Base-by-base conservation (phyloP, 92 coral and sea anemone species). In the Porites cylindrica region DNA sequence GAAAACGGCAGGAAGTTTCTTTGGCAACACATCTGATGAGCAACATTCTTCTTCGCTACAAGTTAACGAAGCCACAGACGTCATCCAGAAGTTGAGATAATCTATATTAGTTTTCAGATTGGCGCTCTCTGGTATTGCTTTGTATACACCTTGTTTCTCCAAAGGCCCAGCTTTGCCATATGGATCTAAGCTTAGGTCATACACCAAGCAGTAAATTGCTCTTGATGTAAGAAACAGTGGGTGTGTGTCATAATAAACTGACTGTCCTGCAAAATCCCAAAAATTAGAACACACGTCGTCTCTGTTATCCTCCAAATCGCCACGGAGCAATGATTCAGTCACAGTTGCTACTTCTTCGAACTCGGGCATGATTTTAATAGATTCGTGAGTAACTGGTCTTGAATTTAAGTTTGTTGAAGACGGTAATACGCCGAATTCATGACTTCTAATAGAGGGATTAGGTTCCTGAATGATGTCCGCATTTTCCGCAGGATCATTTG, bases 181-280 rank as follows among this genome's bases (percentile, higher is more conserved):
- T 84, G 68, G 63, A 80, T 72, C 29, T 91, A 91, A 4, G 78
- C 77, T 18, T 80, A 76, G 78, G 83, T 91, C 3, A 53, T 53
- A 53, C 59, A 53, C 59, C 59, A 91, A 91, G 52, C 92, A 91
- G 32, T 88, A 84, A 63, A 88, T 91, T 81, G 82, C 72, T 21
- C 72, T 12, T 67, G 72, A 38, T 20, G 72, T 67, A 0, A 67
- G 38, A 24, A 67, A 67, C 13, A 53, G 59, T 53, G 59, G 59
- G 11, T 53, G 59, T 53, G 59, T 53, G 10, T 8, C 59, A 53
- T 53, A 53, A 12, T 53, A 53, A 53, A 53, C 59, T 23, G 24
- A 23, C 24, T 23, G 24, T 23, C 24, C 24, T 23, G 24, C 24
- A 23, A 23, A 23, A 23, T 53, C 59, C 59, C 59, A 53, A 8